Evolutionary conservation across 2,113 vertebrate genomes (phyloP), one percentile per base, ranked within the genome.

Genomic region (Ariopsis seemanni): DNA sequence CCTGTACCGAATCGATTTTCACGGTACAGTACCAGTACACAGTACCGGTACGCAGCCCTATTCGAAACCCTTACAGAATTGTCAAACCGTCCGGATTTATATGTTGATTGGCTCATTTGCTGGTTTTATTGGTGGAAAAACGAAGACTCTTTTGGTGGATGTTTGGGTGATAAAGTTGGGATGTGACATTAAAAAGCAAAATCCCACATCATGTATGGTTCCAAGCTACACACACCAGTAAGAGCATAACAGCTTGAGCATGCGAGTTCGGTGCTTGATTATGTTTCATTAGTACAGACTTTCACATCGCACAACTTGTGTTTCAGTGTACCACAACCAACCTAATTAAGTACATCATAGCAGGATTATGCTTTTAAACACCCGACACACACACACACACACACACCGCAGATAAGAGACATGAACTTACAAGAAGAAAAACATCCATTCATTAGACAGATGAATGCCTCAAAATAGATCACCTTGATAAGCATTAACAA

Each of bases 331-430:
- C 11, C 60, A 55, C 75, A 86, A 55, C 62, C 58, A 20, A 9
- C 72, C 15, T 80, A 69, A 86, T 86, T 80, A 86, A 69, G 18
- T 55, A 86, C 77, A 80, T 30, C 62, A 67, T 77, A 80, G 57
- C 75, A 69, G 18, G 22, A 48, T 60, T 42, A 63, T 42, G 34
- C 25, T 18, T 74, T 34, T n/a, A 77, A 18, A 75, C 42, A 42
- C 57, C 22, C 11, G 20, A 2, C 42, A 74, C 9, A 74, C 72
- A 75, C 72, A 50, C 72, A 50, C 67, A 60, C 17, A 50, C 84
- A 10, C 18, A 50, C 34, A 50, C 20, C 2, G 17, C 63, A n/a
- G 27, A 72, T 25, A 71, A 34, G 5, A 15, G 11, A 25, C 27
- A 55, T 53, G 52, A 77, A 77, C 42, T 20, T 22, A 42, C 30